A percentile compares a stretch with the other conserved stretches of the same genome.
These are phyloP conservation scores for Tretioscincus oriximinensis DNA, from an alignment of 2,113 vertebrate species.

Conservation along the genomic window DNA sequence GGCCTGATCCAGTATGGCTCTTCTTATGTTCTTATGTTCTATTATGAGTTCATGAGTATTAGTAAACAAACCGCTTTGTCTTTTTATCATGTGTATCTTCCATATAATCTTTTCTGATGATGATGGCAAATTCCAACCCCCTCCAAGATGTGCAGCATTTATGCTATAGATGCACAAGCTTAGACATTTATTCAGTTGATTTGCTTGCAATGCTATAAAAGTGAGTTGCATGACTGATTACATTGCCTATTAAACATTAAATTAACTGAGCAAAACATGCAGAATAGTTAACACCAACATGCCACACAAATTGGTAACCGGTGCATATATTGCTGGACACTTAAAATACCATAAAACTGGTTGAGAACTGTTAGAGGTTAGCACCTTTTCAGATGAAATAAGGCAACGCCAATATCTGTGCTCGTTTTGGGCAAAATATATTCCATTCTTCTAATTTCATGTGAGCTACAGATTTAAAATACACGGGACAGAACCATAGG, in stretches of 20 bases:
- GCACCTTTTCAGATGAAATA: neutral
- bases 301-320: conserved; percentile 53
- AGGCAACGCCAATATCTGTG: neutral
- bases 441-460: conserved; percentile 20
- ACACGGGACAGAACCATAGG: neutral
- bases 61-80: neutral
- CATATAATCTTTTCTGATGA: neutral
- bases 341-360: conserved; percentile 40
- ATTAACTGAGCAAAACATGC: neutral
- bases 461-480: conserved; percentile 29
- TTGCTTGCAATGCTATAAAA: neutral
- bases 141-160: neutral
- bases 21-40: too few species aligned
- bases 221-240: neutral
- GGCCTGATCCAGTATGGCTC: too few species aligned
- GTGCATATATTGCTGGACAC: conserved; percentile 42
- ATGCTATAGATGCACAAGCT: neutral
- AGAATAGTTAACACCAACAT: conserved; percentile 35
- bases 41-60: neutral
- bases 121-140: neutral
- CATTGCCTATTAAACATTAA: neutral
- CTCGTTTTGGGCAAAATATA: conserved; percentile 26
- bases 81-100: neutral
- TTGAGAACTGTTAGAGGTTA: conserved; percentile 23
- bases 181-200: neutral